Base-by-base conservation (phyloP, 2,113 vertebrate species). In the Albula goreensis region DNA sequence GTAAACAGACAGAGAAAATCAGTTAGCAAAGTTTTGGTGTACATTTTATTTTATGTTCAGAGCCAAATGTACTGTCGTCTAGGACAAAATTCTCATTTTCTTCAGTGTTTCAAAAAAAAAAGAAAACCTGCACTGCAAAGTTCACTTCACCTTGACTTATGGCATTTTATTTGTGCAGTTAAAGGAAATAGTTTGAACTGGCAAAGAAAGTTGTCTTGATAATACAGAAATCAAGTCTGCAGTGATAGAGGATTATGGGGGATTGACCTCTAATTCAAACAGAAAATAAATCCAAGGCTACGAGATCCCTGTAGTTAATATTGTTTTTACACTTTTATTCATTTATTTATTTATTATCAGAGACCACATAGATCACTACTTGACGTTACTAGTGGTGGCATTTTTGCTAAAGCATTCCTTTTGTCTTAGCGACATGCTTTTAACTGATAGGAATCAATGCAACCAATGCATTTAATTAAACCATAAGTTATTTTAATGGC, bases 371-470 rank as follows among this genome's bases (percentile, higher is more conserved):
- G 15, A 83, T 83, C 51, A 79, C 15, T 50, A 50, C 22, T 74
- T 74, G n/a, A 8, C 25, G n/a, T 25, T 11, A 74, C 17, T 88
- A 89, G 82, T 84, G 8, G 25, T 81, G 81, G 74, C 66, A 83
- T 87, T 89, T 78, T 22, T 82, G 50, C 86, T 90, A 84, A 88
- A 90, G 92, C 88, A 88, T 92, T 93, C 91, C 92, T 89, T 87
- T 91, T 89, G 88, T 89, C 89, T 92, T 90, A 94, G 88, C 94
- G 94, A 92, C 90, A 88, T 86, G 85, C 88, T 83, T 91, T 91
- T 91, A 88, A 91, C 89, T 89, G 83, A 87, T 85, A 88, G 88
- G 88, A 93, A 94, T 94, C 93, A 90, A 93, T 93, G 86, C 85
- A 81, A 52, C 77, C 88, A 81, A 87, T 88, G 85, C 91, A 88